Conservation (phyloP, 1,140 invertebrate genomes). For the Ridgeia piscesae region DNA sequence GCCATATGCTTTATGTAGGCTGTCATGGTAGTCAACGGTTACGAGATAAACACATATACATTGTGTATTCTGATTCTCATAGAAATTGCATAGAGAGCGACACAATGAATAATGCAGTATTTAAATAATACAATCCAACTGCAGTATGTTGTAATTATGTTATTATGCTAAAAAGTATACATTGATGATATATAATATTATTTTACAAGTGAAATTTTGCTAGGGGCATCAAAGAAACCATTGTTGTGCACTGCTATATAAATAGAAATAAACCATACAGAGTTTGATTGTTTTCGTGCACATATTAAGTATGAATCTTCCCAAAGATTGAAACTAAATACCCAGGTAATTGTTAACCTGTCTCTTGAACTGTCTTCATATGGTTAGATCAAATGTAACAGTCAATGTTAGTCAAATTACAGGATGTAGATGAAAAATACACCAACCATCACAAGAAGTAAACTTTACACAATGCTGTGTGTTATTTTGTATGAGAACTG, state of each 20-base stretch:
- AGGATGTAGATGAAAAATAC: background rate
- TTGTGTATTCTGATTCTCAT: no score
- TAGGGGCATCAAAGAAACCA: background rate
- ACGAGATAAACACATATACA: no score
- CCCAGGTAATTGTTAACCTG: no score
- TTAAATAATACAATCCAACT: no score
- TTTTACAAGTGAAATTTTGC: background rate
- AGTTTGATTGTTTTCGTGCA: background rate
- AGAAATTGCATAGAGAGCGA: no score
- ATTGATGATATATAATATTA: constrained; percentile 3
- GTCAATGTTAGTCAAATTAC: background rate
- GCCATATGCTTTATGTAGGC: no score
- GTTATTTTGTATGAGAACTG: background rate
- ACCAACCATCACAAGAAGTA: background rate
- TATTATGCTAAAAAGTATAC: background rate
- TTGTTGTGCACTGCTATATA: background rate
- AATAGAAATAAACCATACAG: background rate
- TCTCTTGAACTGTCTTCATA: background rate
- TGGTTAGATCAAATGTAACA: background rate
- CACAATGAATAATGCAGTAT: no score
- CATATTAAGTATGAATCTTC: background rate
- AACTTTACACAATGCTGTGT: background rate
- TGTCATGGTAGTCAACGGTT: no score
- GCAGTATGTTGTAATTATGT: no score
- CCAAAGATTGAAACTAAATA: no score